A percentile compares a stretch with the other conserved stretches of the same genome.
Conservation (phyloP, 2,113 vertebrate species). For the Amphilophus citrinellus region DNA sequence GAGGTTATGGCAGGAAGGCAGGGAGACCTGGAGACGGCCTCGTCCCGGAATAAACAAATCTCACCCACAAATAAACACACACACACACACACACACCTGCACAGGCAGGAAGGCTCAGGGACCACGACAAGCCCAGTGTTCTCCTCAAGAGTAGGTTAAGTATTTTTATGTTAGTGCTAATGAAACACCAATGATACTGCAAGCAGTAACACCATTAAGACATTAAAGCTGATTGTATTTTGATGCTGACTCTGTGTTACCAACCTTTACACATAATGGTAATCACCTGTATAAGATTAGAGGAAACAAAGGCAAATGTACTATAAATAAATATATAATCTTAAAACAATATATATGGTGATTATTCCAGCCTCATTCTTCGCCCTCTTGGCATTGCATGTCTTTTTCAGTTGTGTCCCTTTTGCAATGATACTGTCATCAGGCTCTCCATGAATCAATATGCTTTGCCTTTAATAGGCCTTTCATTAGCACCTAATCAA, state of each 20-base stretch:
- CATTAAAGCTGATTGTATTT: not conserved
- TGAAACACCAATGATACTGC: not conserved
- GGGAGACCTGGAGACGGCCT: too few species aligned
- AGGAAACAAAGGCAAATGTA: not conserved
- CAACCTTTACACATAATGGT: not conserved
- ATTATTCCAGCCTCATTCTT: slow-evolving; percentile 16
- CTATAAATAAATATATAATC: not conserved
- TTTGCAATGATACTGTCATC: slow-evolving; percentile 62
- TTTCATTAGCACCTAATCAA: slow-evolving; percentile 74
- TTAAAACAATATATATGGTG: not conserved
- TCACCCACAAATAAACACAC: too few species aligned
- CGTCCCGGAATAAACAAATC: too few species aligned
- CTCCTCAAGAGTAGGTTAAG: not conserved
- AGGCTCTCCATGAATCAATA: slow-evolving; percentile 53
- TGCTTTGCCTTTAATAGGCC: slow-evolving; percentile 55
- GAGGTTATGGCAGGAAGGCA: too few species aligned
- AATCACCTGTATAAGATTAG: not conserved
- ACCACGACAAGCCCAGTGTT: not conserved
- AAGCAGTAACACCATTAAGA: not conserved
- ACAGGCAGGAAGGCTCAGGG: too few species aligned
- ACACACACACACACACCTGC: too few species aligned
- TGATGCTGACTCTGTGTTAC: not conserved
- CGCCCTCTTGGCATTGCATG: slow-evolving; percentile 24
- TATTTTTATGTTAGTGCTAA: not conserved
- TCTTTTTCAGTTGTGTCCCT: slow-evolving; percentile 40